phyloP scores from a whole-genome alignment of 2,113 vertebrate species.

The Lophura nycthemera region DNA sequence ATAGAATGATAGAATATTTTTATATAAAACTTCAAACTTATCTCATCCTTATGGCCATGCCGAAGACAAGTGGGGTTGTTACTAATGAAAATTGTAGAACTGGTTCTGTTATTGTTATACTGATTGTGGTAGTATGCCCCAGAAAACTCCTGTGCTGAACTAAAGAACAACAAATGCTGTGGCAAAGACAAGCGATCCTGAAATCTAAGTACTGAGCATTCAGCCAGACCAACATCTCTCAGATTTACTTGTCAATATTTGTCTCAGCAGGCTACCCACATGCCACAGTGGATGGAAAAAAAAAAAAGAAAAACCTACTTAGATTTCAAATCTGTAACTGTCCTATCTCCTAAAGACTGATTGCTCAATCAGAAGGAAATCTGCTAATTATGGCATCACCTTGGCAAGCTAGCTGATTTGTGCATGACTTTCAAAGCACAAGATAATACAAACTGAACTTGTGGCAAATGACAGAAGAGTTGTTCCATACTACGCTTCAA shows the following conservation, averaged over 20 bases:
- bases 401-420: background rate
- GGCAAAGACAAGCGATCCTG: background rate
- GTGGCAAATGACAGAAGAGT: background rate
- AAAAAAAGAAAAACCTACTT: rapidly evolving
- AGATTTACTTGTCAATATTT: rapidly evolving
- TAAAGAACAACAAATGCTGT: background rate
- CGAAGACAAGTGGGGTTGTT: background rate
- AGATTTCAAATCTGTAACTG: background rate
- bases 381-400: background rate
- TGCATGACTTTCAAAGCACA: background rate
- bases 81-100: background rate
- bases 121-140: background rate
- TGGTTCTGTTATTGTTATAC: background rate
- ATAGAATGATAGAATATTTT: background rate
- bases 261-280: background rate
- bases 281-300: rapidly evolving
- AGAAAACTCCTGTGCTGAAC: background rate
- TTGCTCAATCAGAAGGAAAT: background rate
- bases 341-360: background rate
- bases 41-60: rapidly evolving
- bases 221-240: background rate
- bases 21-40: background rate
- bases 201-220: background rate
- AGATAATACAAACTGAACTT: background rate
- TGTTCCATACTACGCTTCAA: background rate